Percentiles rank a stretch among this genome's conserved stretches.
Conservation (phyloP, 1,140 invertebrate species). For the Eubasilissa regina region DNA sequence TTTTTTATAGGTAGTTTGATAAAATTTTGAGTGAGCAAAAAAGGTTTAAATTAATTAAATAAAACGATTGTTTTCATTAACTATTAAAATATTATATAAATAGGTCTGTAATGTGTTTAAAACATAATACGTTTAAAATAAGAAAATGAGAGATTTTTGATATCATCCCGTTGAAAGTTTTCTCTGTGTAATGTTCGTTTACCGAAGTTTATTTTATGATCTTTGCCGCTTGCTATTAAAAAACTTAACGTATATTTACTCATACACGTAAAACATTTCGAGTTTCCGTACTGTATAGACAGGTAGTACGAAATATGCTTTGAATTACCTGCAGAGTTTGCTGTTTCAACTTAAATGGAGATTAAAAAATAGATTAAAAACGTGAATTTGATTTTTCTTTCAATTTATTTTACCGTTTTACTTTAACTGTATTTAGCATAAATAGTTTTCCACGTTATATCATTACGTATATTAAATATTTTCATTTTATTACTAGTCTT, state of each 20-base stretch:
- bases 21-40: neutral
- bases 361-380: neutral
- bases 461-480: too few relatives aligned
- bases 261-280: neutral
- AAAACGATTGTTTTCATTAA: neutral
- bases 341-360: neutral
- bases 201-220: constrained; percentile 2
- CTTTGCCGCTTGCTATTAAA: constrained; percentile 1
- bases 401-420: neutral
- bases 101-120: too few relatives aligned
- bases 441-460: too few relatives aligned
- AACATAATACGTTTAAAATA: too few relatives aligned
- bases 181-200: neutral
- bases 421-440: neutral
- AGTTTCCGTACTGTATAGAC: neutral
- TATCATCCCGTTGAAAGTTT: neutral
- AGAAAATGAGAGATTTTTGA: neutral
- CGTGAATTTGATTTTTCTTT: neutral
- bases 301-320: neutral
- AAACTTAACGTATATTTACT: neutral
- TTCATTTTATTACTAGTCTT: too few relatives aligned
- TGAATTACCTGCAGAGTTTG: neutral
- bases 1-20: neutral
- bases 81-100: too few relatives aligned
- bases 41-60: neutral